These are phyloP conservation scores for Cyanoramphus novaezelandiae DNA, from an alignment of 2,113 vertebrate genomes.

Conservation along the genomic window DNA sequence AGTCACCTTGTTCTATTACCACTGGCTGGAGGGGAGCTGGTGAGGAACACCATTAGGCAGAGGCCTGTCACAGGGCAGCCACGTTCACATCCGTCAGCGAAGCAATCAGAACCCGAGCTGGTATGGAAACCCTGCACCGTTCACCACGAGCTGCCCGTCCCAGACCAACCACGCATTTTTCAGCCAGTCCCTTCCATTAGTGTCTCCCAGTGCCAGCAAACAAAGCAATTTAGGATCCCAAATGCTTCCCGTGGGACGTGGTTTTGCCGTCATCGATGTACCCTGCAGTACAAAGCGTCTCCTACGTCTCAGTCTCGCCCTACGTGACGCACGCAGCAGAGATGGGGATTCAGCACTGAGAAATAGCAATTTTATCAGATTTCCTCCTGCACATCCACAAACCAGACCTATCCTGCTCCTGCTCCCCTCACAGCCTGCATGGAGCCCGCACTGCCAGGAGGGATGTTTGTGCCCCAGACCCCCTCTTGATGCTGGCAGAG, in stretches of 20 bases:
- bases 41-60: not conserved
- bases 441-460: fast-evolving
- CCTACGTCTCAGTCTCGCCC: not conserved
- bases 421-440: fast-evolving
- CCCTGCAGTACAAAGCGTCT: not conserved
- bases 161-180: not conserved
- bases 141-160: not conserved
- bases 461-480: not conserved
- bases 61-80: not conserved
- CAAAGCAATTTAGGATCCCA: not conserved
- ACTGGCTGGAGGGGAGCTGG: not conserved
- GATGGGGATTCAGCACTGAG: not conserved
- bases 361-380: not conserved
- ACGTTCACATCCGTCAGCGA: fast-evolving
- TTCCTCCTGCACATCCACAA: not conserved
- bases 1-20: not conserved
- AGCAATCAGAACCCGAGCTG: not conserved
- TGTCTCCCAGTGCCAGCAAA: not conserved
- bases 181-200: not conserved
- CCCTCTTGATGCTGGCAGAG: not conserved
- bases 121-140: too few species aligned
- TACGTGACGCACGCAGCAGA: fast-evolving
- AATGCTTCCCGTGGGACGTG: not conserved
- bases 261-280: not conserved
- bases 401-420: not conserved